Conservation (phyloP, 2,797 vertebrate species). For the Hoplostethus atlanticus region DNA sequence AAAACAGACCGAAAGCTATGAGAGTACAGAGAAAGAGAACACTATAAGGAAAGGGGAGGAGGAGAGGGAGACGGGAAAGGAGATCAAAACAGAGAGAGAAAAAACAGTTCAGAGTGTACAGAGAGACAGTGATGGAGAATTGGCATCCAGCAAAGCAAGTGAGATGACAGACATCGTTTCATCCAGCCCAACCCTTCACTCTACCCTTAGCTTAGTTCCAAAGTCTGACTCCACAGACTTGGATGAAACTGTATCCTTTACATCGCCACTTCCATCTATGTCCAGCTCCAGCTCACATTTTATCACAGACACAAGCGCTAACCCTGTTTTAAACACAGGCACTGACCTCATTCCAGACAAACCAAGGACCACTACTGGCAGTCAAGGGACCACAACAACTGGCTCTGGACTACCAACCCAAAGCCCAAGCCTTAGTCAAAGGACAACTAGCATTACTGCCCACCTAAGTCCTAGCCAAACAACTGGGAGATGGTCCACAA, state of each 20-base stretch:
- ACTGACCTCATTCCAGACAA: not conserved
- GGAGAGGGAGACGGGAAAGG: conserved; percentile 23
- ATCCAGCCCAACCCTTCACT: conserved; percentile 47
- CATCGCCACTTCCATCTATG: conserved; percentile 44
- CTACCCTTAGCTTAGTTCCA: conserved; percentile 37
- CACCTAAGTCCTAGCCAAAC: not conserved
- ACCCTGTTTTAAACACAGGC: not conserved
- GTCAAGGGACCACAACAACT: conserved; percentile 24
- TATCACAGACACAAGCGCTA: conserved; percentile 38
- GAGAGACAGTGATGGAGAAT: conserved; percentile 62
- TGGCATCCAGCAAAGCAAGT: conserved; percentile 49
- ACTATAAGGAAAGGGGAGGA: conserved; percentile 49
- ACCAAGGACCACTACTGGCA: conserved; percentile 10
- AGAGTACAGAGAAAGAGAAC: conserved; percentile 47
- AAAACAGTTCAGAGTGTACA: conserved; percentile 58
- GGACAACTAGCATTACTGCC: conserved; percentile 18
- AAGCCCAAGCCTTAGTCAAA: conserved; percentile 17
- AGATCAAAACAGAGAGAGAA: conserved; percentile 60
- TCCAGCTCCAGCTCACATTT: conserved; percentile 49
- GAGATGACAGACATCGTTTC: conserved; percentile 66
- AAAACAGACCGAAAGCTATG: conserved; percentile 60
- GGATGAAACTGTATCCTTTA: conserved; percentile 42
- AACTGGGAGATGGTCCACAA: conserved; percentile 1
- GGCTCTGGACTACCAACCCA: conserved; percentile 24
- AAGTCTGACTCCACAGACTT: conserved; percentile 40